Base-by-base conservation (phyloP, 53 echinoderm and acorn worm species). In the Patiria pectinifera region DNA sequence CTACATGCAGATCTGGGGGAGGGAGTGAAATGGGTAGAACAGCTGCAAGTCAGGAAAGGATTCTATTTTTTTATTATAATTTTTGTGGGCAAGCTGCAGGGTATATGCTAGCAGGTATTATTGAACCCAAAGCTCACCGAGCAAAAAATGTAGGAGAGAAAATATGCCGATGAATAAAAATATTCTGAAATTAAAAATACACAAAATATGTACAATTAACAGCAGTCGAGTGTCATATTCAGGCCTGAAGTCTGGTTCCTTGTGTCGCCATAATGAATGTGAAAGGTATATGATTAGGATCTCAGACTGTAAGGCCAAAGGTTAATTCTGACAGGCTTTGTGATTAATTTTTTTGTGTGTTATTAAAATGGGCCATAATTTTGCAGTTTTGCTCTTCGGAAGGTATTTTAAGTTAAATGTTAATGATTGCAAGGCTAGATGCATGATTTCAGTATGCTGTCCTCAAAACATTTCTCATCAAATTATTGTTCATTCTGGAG, bases 1-100 rank as follows among this genome's bases (percentile, higher is more conserved):
- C 66, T 81, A 90, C 90, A 90, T 90, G 90, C 62, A 90, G 90
- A 90, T 90, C 90, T 90, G 90, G 90, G 90, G 81, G 81, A 90
- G 90, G 80, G 90, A 90, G 90, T 80, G 80, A 90, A 90, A 81
- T 66, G 90, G 90, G 63, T 48, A 90, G 90, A 90, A 90, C 14
- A 45, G 90, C 90, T 90, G 81, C 66, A 21, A 80, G 81, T 90
- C 90, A 90, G 87, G 61, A n/a, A n/a, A n/a, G n/a, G n/a, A n/a
- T n/a, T n/a, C n/a, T n/a, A n/a, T n/a, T n/a, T n/a, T n/a, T n/a
- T n/a, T n/a, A n/a, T n/a, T n/a, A n/a, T n/a, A n/a, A n/a, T n/a
- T n/a, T n/a, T n/a, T n/a, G n/a, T n/a, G n/a, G 21, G 78, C 22
- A 90, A 90, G 90, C 90, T 90, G 90, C 66, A 80, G 80, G 58